These are phyloP conservation scores for Podabrus alpinus DNA, from an alignment of 2,888 invertebrate species.

Conservation along the genomic window DNA sequence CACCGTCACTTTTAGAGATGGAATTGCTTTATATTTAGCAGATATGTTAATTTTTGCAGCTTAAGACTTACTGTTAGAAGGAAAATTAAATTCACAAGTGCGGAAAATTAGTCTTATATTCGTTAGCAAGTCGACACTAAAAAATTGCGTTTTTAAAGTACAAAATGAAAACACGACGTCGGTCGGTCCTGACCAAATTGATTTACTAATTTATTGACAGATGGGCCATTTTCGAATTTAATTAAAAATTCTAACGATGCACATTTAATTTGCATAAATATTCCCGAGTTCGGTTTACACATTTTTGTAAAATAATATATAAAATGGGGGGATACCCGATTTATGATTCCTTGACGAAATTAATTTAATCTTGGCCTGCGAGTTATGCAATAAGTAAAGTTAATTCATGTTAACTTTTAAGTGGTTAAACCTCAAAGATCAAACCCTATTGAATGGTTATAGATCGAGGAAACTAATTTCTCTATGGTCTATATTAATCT, in stretches of 20 bases:
- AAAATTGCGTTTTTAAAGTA: background rate
- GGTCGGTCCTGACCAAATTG: background rate
- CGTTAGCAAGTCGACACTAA: background rate
- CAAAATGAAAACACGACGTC: background rate
- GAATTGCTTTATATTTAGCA: constrained; percentile 22
- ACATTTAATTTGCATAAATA: background rate
- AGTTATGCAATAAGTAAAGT: background rate
- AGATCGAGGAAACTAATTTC: background rate
- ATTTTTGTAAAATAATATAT: background rate
- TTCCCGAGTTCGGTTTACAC: background rate
- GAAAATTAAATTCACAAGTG: constrained; percentile 6
- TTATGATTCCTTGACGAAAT: background rate
- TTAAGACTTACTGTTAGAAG: constrained; percentile 13
- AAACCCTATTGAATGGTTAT: background rate
- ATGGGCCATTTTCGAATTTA: background rate
- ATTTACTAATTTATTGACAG: background rate
- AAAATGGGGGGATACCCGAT: background rate
- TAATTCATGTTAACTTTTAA: background rate
- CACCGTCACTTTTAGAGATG: constrained; percentile 18
- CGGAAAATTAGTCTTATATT: constrained; percentile 17
- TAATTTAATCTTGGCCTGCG: background rate
- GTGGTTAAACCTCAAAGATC: background rate
- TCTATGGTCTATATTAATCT: no score
- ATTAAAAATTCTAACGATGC: background rate
- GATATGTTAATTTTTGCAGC: constrained; percentile 27